Evolutionary conservation across 2,797 vertebrate genomes (phyloP).

Genomic region (Cottoperca gobio): DNA sequence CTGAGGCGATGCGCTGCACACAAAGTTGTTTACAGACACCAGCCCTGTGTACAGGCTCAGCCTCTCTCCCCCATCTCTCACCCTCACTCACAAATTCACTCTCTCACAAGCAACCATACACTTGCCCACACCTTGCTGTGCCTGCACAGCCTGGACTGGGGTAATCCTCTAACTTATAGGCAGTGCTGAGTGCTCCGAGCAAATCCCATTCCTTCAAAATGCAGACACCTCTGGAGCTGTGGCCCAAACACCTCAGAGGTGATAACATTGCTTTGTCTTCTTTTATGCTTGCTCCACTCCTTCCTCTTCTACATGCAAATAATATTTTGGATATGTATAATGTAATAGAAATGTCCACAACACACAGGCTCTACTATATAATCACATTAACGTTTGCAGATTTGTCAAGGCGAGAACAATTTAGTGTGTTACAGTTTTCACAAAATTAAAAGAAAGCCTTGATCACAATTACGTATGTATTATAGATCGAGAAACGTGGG

Average conservation of each 20-base stretch:
- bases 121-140: constrained; percentile 63
- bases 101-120: constrained; percentile 56
- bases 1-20: constrained; percentile 71
- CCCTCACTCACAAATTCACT: constrained; percentile 59
- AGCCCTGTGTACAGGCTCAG: constrained; percentile 61
- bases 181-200: constrained; percentile 58
- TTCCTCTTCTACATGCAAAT: constrained; percentile 6
- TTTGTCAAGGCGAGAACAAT: not conserved
- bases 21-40: constrained; percentile 78
- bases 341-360: not conserved
- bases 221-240: constrained; percentile 66
- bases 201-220: constrained; percentile 67
- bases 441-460: not conserved
- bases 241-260: constrained; percentile 60
- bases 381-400: not conserved
- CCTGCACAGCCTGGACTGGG: constrained; percentile 48
- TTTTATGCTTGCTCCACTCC: constrained; percentile 18
- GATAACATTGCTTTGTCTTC: constrained; percentile 22
- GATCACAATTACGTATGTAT: not conserved
- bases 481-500: not conserved
- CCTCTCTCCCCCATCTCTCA: constrained; percentile 57
- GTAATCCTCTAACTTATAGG: constrained; percentile 77
- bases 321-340: not conserved
- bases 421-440: not conserved
- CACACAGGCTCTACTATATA: not conserved